These are phyloP conservation scores for Penaeus vannamei DNA, from an alignment of 1,140 invertebrate genomes.

Conservation along the genomic window DNA sequence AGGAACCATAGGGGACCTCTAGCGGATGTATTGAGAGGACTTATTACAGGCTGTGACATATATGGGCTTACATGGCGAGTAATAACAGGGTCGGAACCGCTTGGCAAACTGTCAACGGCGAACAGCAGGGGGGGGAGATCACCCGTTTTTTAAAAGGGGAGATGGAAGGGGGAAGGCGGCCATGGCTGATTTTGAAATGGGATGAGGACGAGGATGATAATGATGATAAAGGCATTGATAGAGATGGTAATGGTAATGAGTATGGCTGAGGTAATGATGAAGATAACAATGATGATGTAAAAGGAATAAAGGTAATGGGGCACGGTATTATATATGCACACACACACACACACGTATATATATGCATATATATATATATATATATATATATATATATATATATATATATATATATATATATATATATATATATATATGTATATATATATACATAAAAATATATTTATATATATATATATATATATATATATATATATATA, in stretches of 20 bases:
- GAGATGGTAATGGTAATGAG: too few species aligned
- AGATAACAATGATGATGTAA: neutral
- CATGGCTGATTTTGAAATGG: too few species aligned
- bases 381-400: neutral
- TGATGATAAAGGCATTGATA: neutral
- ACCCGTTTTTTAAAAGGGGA: neutral
- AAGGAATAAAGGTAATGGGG: neutral
- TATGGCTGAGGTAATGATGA: neutral
- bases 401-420: neutral
- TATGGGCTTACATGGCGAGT: slow-evolving; percentile 41
- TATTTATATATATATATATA: neutral
- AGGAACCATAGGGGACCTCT: slow-evolving; percentile 34
- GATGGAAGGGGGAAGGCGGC: neutral
- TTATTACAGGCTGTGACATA: slow-evolving; percentile 56
- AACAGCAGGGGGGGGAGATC: neutral
- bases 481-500: neutral
- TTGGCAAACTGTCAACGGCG: neutral
- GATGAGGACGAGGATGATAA: neutral
- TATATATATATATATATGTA: neutral
- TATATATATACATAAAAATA: neutral
- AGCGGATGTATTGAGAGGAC: slow-evolving; percentile 41
- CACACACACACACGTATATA: neutral
- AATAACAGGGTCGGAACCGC: slow-evolving; percentile 44
- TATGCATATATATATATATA: too few species aligned
- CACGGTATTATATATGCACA: neutral